Conservation (phyloP, 2,888 invertebrate species). For the Apotomis turbidana region DNA sequence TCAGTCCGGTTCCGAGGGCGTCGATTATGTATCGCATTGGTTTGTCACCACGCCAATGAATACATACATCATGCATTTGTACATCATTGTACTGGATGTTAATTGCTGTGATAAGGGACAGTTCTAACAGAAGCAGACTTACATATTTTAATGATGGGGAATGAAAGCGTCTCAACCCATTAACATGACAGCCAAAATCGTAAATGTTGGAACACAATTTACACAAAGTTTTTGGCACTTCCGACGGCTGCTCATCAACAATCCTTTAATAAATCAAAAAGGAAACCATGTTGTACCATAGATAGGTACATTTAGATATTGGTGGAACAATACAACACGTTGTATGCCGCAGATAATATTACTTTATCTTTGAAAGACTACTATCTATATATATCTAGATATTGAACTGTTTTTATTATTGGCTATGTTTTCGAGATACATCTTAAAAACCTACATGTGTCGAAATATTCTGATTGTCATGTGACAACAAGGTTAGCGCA, state of each 20-base stretch:
- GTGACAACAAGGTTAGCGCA: constrained; percentile 31
- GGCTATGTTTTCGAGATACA: constrained; percentile 8
- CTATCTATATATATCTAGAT: not conserved
- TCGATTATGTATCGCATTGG: constrained; percentile 26
- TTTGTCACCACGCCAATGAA: constrained; percentile 32
- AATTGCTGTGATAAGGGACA: constrained; percentile 2
- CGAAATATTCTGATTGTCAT: constrained; percentile 37
- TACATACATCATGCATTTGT: not conserved
- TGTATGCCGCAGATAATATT: not conserved
- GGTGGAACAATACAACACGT: not conserved
- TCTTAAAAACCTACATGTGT: constrained; percentile 19
- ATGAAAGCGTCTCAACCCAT: constrained; percentile 22
- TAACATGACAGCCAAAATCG: constrained; percentile 19
- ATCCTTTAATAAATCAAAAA: constrained; percentile 18
- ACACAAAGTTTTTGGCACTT: constrained; percentile 22
- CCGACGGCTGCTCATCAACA: constrained; percentile 17
- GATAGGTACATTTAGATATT: not conserved
- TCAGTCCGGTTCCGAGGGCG: constrained; percentile 31
- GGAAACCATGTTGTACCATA: constrained; percentile 1
- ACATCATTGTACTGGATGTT: not conserved
- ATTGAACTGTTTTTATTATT: constrained; percentile 3
- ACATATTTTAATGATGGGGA: constrained; percentile 27
- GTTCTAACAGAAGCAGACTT: constrained; percentile 19
- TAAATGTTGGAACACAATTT: constrained; percentile 7
- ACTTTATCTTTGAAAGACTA: constrained; percentile 9